Evolutionary conservation across 2,797 vertebrate species (phyloP).

Genomic region (Catamblyrhynchus diadema): DNA sequence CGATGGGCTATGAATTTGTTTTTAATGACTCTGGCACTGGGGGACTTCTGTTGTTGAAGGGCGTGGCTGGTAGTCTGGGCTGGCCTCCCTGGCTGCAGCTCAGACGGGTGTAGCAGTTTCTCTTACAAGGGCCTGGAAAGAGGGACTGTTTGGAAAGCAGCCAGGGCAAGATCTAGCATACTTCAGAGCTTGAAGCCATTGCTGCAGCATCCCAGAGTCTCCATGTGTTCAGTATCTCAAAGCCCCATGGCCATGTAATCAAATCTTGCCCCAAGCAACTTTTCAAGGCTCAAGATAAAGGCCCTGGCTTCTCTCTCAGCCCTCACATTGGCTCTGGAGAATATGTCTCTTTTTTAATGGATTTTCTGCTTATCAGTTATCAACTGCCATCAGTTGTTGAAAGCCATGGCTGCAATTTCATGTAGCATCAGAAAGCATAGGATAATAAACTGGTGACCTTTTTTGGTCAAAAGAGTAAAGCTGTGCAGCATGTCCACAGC

Average conservation of each 20-base stretch:
- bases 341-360: not conserved
- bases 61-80: not conserved
- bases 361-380: not conserved
- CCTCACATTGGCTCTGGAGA: not conserved
- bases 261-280: not conserved
- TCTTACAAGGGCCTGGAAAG: conserved; percentile 15
- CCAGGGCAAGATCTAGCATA: not conserved
- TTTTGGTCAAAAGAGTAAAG: not conserved
- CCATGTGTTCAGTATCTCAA: accelerated
- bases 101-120: conserved; percentile 43
- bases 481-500: not conserved
- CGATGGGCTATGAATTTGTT: not conserved
- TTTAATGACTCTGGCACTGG: not conserved
- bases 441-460: not conserved
- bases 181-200: not conserved
- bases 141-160: not conserved
- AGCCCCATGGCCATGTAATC: not conserved
- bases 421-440: not conserved
- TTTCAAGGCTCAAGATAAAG: not conserved
- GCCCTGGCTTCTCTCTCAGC: not conserved
- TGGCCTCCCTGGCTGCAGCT: not conserved
- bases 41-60: not conserved
- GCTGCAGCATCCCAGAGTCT: not conserved
- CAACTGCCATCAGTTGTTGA: not conserved
- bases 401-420: not conserved